A percentile compares a stretch with the other conserved stretches of the same genome.
Evolutionary conservation across 2,113 vertebrate species (phyloP).

Genomic region (Emydura subglobosa): DNA sequence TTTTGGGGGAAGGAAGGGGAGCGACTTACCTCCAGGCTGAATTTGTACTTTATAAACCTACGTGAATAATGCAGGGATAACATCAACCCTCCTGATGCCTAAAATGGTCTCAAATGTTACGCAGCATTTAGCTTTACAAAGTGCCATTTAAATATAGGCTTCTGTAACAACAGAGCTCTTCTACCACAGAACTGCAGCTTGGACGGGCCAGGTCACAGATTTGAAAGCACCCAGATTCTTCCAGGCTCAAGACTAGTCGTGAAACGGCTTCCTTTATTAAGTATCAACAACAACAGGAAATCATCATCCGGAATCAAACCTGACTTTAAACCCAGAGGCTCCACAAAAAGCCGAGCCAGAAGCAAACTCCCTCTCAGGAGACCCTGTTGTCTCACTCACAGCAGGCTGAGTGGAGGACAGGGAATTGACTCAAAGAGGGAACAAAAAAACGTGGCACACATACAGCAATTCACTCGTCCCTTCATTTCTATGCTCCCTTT

Average conservation of each 20-base stretch:
- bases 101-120: neutral
- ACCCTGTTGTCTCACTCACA: neutral
- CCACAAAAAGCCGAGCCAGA: neutral
- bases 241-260: neutral
- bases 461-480: neutral
- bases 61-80: neutral
- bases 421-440: neutral
- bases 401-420: neutral
- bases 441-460: neutral
- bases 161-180: neutral
- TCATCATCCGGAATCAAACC: neutral
- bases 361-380: neutral
- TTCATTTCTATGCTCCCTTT: neutral
- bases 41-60: neutral
- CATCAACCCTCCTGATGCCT: neutral
- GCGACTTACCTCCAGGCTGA: neutral
- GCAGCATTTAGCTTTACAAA: neutral
- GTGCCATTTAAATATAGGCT: neutral
- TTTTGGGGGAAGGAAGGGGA: neutral
- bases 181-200: neutral
- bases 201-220: neutral
- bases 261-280: neutral
- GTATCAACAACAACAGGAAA: neutral
- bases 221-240: neutral
- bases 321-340: neutral